phyloP scores from a whole-genome alignment of 1,140 invertebrate species.

The Phocides pigmalion region DNA sequence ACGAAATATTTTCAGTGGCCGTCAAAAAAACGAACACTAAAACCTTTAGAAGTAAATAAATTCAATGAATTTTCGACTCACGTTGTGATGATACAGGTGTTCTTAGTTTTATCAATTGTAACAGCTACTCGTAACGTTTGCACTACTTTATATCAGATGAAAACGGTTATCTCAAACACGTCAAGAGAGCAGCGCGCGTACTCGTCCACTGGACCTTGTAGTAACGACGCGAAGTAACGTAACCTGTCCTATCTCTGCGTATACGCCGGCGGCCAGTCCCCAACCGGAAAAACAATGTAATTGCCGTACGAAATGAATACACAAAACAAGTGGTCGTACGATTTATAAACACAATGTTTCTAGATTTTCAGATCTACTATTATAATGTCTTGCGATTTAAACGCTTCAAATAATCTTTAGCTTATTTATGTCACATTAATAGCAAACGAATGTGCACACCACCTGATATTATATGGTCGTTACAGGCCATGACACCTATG shows the following conservation, averaged over 20 bases:
- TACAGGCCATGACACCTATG: too few relatives aligned
- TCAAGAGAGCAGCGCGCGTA: slow-evolving; percentile 31
- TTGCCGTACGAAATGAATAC: slow-evolving; percentile 1
- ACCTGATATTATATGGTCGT: too few relatives aligned
- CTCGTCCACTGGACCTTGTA: slow-evolving; percentile 34
- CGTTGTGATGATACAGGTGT: slow-evolving; percentile 11
- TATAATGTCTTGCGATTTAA: too few relatives aligned
- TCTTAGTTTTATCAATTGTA: neutral
- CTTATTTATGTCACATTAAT: too few relatives aligned
- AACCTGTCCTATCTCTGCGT: slow-evolving; percentile 24
- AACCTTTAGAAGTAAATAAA: neutral
- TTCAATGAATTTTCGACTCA: slow-evolving; percentile 20
- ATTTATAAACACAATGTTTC: slow-evolving; percentile 6
- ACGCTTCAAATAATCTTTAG: too few relatives aligned
- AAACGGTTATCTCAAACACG: slow-evolving; percentile 32
- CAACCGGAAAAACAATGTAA: slow-evolving; percentile 15
- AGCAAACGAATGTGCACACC: too few relatives aligned
- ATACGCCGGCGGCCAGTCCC: slow-evolving; percentile 11
- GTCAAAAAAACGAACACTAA: neutral
- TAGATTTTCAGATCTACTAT: too few relatives aligned
- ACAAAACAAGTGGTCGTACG: neutral
- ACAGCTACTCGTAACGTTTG: neutral
- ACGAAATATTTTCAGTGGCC: neutral
- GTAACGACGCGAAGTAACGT: slow-evolving; percentile 25
- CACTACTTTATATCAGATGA: neutral